Conservation (phyloP, 2,797 vertebrate species). For the Cephalopachus bancanus region DNA sequence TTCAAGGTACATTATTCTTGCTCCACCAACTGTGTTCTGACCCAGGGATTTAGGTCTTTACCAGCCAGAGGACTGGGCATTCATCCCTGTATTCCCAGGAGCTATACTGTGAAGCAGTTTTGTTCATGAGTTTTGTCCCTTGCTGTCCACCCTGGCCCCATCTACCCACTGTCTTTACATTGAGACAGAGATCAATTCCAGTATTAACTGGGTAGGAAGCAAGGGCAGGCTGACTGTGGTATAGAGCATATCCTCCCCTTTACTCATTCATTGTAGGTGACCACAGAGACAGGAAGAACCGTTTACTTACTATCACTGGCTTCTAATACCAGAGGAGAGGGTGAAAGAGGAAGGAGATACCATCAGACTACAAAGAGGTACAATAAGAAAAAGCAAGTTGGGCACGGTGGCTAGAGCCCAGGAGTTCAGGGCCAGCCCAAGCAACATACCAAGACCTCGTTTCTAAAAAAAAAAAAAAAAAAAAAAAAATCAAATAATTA, state of each 20-base stretch:
- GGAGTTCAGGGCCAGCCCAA: too few species aligned
- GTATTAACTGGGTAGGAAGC: background rate
- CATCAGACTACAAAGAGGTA: background rate
- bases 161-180: constrained; percentile 34
- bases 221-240: background rate
- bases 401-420: too few species aligned
- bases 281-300: background rate
- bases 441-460: too few species aligned
- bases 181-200: constrained; percentile 11
- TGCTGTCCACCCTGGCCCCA: background rate
- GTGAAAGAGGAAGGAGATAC: background rate
- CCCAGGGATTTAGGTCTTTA: background rate
- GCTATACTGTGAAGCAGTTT: background rate
- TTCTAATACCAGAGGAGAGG: background rate
- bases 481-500: too few species aligned
- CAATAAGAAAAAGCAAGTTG: background rate
- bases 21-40: background rate
- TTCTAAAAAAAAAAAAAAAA: too few species aligned
- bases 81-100: background rate
- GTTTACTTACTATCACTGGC: background rate
- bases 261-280: constrained; percentile 13
- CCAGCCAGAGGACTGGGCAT: background rate
- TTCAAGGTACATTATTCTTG: constrained; percentile 8
- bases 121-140: constrained; percentile 39
- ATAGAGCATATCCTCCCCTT: background rate